Base-by-base conservation (phyloP, 2,113 vertebrate genomes). In the Erythrolamprus reginae region DNA sequence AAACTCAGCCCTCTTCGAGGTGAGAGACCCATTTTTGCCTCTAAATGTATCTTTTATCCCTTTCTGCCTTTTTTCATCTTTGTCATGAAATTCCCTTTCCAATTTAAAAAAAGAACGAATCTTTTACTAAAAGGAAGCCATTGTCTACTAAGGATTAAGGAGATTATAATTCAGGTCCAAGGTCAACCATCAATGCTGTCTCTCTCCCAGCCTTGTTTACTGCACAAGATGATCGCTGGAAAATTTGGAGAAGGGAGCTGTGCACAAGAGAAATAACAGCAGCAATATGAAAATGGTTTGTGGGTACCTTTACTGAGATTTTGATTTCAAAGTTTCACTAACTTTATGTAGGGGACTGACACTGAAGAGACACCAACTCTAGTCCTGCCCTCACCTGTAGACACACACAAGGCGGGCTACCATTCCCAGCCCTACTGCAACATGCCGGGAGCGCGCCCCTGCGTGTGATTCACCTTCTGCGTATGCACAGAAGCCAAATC, bases 1-100 rank as follows among this genome's bases (percentile, higher is more conserved):
- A 92, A n/a, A 65, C n/a, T 65, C n/a, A 33, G 12, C 28, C 4
- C n/a, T 95, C 52, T 84, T 96, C 88, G 96, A 96, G 95, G 96
- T 96, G 88, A 94, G 89, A 9, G 50, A 53, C 7, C 51, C 24
- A 65, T 33, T 89, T 51, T 77, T 50, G 45, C 4, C 15, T 15
- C 6, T 12, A 13, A 55, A 5, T 42, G 10, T 38, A 26, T n/a
- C 15, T 52, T 58, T 15, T 52, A 19, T 12, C 50, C 19, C 28
- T 17, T 33, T 8, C 47, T 5, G n/a, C 48, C 19, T 55, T 38
- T 77, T 53, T 86, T 38, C 17, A 53, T 33, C 0, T n/a, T 86
- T 86, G n/a, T 17, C 17, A 52, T 38, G 28, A 5, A 17, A 33
- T 9, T 17, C 28, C 53, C 7, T 84, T 84, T 45, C 45, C 13